Conservation (phyloP, 2,113 vertebrate genomes). For the Platanista minor region DNA sequence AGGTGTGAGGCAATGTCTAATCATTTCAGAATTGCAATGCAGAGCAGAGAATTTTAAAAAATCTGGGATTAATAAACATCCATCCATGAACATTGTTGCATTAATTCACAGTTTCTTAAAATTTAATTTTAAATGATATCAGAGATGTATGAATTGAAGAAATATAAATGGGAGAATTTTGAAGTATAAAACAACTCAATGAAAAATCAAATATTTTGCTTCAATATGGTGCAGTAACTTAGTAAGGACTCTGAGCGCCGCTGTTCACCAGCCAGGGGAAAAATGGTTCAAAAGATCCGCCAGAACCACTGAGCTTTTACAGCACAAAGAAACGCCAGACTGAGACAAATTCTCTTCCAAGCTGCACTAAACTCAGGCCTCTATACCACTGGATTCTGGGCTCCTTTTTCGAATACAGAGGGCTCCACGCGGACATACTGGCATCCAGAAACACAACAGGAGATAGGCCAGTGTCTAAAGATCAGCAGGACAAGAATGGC, state of each 20-base stretch:
- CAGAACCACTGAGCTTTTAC: neutral
- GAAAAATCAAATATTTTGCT: conserved; percentile 18
- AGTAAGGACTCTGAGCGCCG: conserved; percentile 82
- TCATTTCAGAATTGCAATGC: conserved; percentile 19
- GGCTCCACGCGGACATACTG: neutral
- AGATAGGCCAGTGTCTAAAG: neutral
- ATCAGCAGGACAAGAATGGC: conserved; percentile 39
- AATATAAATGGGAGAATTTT: neutral
- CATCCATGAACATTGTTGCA: neutral
- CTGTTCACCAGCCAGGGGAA: conserved; percentile 81
- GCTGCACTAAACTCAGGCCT: neutral
- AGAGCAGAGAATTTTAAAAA: neutral
- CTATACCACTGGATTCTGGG: neutral
- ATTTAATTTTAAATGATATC: neutral
- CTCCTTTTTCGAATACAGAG: neutral
- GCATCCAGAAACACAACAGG: neutral
- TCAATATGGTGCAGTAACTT: conserved; percentile 74
- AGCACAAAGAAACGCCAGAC: neutral
- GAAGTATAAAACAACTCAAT: neutral
- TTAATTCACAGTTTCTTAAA: neutral
- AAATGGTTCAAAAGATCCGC: neutral
- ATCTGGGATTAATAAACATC: neutral
- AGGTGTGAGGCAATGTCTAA: neutral
- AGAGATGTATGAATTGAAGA: neutral
- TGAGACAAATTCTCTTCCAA: neutral